phyloP scores from a whole-genome alignment of 2,888 invertebrate species.

The Eubasilissa splendida region DNA sequence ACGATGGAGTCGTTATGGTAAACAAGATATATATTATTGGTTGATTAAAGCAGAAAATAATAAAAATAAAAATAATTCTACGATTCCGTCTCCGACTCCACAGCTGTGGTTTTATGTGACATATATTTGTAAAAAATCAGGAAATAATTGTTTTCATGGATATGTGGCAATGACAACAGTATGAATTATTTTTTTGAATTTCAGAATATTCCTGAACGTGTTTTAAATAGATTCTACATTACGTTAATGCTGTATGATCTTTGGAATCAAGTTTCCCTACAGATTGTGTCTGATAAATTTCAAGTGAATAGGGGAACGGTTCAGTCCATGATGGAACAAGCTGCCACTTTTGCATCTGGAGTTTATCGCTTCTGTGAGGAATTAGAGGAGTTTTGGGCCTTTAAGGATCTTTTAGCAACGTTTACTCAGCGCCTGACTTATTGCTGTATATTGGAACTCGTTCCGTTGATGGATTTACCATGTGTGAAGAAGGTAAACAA shows the following conservation, averaged over 20 bases:
- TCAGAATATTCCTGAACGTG: conserved; percentile 74
- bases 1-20: no score
- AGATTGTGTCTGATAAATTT: conserved; percentile 81
- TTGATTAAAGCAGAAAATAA: no score
- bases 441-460: conserved; percentile 86
- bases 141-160: no score
- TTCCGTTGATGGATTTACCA: conserved; percentile 90
- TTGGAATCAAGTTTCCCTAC: conserved; percentile 79
- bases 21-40: no score
- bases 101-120: no score
- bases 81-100: no score
- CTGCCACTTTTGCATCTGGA: conserved; percentile 82
- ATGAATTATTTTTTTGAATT: conserved; percentile 55
- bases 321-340: conserved; percentile 81
- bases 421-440: conserved; percentile 84
- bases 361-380: conserved; percentile 87
- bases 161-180: no score
- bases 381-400: conserved; percentile 87
- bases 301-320: conserved; percentile 83
- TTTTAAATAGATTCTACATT: conserved; percentile 87
- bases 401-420: conserved; percentile 80
- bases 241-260: conserved; percentile 89
- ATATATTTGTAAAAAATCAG: no score
- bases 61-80: no score
- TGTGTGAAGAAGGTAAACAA: conserved; percentile 83